Evolutionary conservation across 2,113 vertebrate species (phyloP), one percentile per base, ranked within the genome.

Genomic region (Bettongia penicillata): DNA sequence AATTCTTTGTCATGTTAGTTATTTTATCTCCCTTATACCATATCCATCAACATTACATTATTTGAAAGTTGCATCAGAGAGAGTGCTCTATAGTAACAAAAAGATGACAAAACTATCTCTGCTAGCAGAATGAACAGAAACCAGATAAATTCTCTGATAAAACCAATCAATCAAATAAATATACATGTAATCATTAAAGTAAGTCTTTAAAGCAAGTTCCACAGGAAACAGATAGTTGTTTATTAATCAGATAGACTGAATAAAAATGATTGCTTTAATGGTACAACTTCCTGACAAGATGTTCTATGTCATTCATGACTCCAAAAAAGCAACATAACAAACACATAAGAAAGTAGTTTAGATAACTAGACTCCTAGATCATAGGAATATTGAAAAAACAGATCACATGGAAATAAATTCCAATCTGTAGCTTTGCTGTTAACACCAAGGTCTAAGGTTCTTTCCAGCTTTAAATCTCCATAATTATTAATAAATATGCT

Each of bases 241-340:
- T 95, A 57, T 97, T 94, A 95, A 94, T 91, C 92, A 96, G 89
- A 97, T 93, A 26, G 48, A 77, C 93, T 97, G 93, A 93, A 93
- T 93, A 61, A 49, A 96, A 96, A 92, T 53, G 95, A 43, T 61
- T 43, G 3, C 9, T 53, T 90, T 50, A 93, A 90, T 95, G 93
- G 94, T 61, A 16, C 49, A 90, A 47, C 93, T 89, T 95, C 53
- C 84, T 94, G 94, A 96, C 93, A 92, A 97, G 95, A 89, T 24
- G 84, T 91, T 94, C 43, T 61, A 96, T 94, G 90, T 89, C 55
- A 93, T 92, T 90, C 48, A 95, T 53, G 52, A 92, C 61, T 92
- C 53, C 23, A 24, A 43, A 91, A 89, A 25, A 6, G 48, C 31
- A 7, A 91, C 28, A 28, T 48, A 51, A 90, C 24, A 90, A 50